phyloP scores from a whole-genome alignment of 2,797 vertebrate genomes.

The Nothura maculosa region DNA sequence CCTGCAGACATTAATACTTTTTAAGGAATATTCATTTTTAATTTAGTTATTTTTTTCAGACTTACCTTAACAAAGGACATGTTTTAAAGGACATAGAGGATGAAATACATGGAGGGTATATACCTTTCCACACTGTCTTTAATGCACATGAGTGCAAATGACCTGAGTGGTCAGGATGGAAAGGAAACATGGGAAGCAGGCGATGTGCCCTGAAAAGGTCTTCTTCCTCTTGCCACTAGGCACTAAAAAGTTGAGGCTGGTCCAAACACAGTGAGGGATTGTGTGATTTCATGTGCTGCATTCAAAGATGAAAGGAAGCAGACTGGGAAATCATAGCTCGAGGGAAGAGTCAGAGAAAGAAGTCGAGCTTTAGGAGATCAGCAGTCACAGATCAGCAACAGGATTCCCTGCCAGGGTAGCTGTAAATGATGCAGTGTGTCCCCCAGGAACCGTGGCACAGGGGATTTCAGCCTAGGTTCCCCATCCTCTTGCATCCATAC shows the following conservation, averaged over 20 bases:
- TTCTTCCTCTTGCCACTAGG: neutral
- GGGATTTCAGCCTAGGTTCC: neutral
- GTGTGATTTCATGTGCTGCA: neutral
- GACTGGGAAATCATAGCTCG: neutral
- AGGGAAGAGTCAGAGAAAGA: neutral
- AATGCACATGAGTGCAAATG: neutral
- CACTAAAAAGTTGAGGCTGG: neutral
- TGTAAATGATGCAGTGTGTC: neutral
- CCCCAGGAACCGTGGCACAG: neutral
- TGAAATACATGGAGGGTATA: neutral
- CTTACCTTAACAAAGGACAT: neutral
- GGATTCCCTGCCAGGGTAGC: neutral
- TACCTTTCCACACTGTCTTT: neutral
- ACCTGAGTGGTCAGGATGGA: neutral
- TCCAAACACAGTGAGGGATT: neutral
- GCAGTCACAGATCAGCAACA: neutral
- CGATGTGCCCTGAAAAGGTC: neutral
- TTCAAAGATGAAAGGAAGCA: neutral
- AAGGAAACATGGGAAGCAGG: neutral
- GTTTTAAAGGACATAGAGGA: rapidly evolving
- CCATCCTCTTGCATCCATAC: neutral
- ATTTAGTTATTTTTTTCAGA: neutral
- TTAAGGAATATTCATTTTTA: neutral
- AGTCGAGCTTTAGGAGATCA: neutral
- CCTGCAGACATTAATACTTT: neutral